Base-by-base conservation (phyloP, 2,888 invertebrate genomes). In the Melieria omissa region DNA sequence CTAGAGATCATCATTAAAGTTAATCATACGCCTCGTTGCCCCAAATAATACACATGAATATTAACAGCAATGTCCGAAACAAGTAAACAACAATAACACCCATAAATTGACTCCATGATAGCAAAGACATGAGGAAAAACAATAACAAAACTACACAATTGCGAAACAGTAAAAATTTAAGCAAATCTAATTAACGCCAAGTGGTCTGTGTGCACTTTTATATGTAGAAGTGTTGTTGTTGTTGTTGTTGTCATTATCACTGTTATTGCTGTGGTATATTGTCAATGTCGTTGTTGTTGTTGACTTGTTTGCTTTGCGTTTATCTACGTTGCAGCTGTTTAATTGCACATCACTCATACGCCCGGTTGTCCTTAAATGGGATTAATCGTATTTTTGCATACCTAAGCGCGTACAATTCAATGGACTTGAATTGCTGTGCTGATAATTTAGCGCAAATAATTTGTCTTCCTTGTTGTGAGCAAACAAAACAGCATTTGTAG, bases 1-100 rank as follows among this genome's bases (percentile, higher is more conserved):
- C 29, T 29, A 29, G 29, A 29, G 29, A 29, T 60, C 41, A 12
- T 10, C 41, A 60, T 41, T 60, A 61, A 52, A 46, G 64, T 73
- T 65, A 61, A 65, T 73, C 72, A 69, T 73, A 69, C 72, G 72
- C 69, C 65, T 64, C 49, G 72, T 61, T 73, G 62, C 47, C 42
- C 69, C 29, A 61, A 65, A 65, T 69, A 73, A 73, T 61, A 52
- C 12, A 14, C 62, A 42, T 62, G 29, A 29, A 29, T 29, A 29
- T 29, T 29, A 3, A 29, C 29, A 29, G 29, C 29, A 45, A n/a
- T n/a, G 46, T n/a, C n/a, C 14, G 10, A 14, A 52, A 5, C 52
- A 52, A 52, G 52, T 5, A 49, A 49, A 49, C 29, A 49, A 49
- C 29, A 29, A 29, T 29, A 29, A 29, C 29, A 29, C 2, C 8